Evolutionary conservation across 2,888 invertebrate species (phyloP), one percentile per base, ranked within the genome.

Genomic region (Pyrocoelia pectoralis): DNA sequence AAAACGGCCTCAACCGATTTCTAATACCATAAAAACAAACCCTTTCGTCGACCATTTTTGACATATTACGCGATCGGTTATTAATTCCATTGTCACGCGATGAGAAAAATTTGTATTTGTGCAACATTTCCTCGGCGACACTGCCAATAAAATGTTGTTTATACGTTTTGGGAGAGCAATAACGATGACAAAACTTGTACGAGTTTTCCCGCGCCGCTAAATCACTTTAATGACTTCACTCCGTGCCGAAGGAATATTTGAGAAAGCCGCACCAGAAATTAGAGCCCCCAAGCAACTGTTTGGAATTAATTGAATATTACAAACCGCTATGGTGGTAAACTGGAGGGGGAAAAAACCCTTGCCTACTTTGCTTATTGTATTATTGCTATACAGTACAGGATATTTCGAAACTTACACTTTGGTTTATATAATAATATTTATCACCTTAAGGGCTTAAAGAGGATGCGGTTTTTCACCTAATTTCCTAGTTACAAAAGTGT

Each of bases 221-320:
- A 73, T 74, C 73, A 73, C 70, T 72, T 72, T 73, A 74, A 74
- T 74, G 74, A 74, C 71, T 74, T 73, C 71, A 71, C 70, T 73
- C 66, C n/a, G 8, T 51, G 50, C 50, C 49, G 55, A 63, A 58
- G 55, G 63, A 63, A 59, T 59, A 58, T 63, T 63, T 55, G 58
- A 63, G 63, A 59, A 62, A 63, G 24, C 49, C 63, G 58, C 58
- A 59, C 58, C 54, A 63, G 51, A 33, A 63, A 63, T 55, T 59
- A 54, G 50, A 63, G 54, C 54, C 62, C 24, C 58, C 41, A 41
- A 59, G 63, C 54, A 58, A 59, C 63, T 63, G 57, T 63, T 63
- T 50, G 63, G 53, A 49, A 57, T 57, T 63, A 63, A 63, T 55
- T 58, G 58, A 58, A 63, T 53, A 56, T 56, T 54, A 48, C 62